Evolutionary conservation across 2,888 invertebrate genomes (phyloP).

Genomic region (Drosophila koepferae): DNA sequence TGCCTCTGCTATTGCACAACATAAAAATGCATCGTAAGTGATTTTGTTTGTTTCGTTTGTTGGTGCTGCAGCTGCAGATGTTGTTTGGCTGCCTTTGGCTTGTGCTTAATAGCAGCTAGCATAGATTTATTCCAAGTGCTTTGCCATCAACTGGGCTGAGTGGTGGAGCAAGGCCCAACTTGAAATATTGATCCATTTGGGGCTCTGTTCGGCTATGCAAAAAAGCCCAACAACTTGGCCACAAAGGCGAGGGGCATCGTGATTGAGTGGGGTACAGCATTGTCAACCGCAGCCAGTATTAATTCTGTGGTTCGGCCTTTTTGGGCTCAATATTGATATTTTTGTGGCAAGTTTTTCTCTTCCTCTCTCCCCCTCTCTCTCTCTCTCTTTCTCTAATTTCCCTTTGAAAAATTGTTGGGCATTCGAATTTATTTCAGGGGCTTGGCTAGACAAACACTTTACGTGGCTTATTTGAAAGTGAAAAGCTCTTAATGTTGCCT

Average conservation of each 20-base stretch:
- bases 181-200: slow-evolving; percentile 75
- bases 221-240: slow-evolving; percentile 41
- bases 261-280: slow-evolving; percentile 33
- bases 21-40: slow-evolving; percentile 39
- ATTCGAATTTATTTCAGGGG: slow-evolving; percentile 42
- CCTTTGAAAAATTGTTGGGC: slow-evolving; percentile 50
- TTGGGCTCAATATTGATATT: slow-evolving; percentile 27
- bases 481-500: slow-evolving; percentile 42
- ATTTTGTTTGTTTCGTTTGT: slow-evolving; percentile 24
- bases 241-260: slow-evolving; percentile 20
- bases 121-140: slow-evolving; percentile 68
- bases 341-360: slow-evolving; percentile 17
- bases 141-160: slow-evolving; percentile 35
- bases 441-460: slow-evolving; percentile 54
- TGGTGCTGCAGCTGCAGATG: slow-evolving; percentile 25
- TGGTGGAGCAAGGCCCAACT: slow-evolving; percentile 20
- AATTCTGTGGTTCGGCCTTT: slow-evolving; percentile 40
- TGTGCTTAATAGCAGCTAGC: slow-evolving; percentile 1
- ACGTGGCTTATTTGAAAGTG: slow-evolving; percentile 50
- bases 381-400: slow-evolving; percentile 9
- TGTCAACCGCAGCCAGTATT: slow-evolving; percentile 54
- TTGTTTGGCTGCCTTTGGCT: slow-evolving; percentile 16
- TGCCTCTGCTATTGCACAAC: slow-evolving; percentile 53
- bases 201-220: slow-evolving; percentile 25
- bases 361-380: background rate